phyloP scores from a whole-genome alignment of 2,888 invertebrate species.

The Hyposoter didymator region DNA sequence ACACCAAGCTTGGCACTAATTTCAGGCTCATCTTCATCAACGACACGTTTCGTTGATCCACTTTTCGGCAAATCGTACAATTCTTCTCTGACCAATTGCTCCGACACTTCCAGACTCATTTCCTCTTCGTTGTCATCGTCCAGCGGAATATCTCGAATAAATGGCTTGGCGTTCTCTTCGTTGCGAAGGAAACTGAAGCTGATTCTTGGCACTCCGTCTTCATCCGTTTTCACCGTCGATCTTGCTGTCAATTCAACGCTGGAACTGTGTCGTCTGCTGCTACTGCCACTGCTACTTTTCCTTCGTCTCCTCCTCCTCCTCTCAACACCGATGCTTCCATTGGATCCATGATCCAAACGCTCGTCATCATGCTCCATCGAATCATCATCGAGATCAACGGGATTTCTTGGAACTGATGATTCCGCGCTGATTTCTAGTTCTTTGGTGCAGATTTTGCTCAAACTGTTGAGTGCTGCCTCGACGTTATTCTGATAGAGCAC shows the following conservation, averaged over 20 bases:
- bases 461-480: slow-evolving; percentile 71
- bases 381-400: slow-evolving; percentile 46
- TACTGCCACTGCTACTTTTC: slow-evolving; percentile 30
- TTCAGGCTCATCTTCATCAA: slow-evolving; percentile 1
- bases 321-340: slow-evolving; percentile 43
- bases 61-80: slow-evolving; percentile 68
- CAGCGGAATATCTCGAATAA: slow-evolving; percentile 41
- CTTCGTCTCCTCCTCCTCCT: slow-evolving; percentile 43
- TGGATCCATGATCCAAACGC: slow-evolving; percentile 27
- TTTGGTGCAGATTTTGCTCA: slow-evolving; percentile 65
- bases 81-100: slow-evolving; percentile 39
- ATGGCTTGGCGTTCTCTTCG: slow-evolving; percentile 63
- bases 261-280: slow-evolving; percentile 74
- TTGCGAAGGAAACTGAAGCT: slow-evolving; percentile 79
- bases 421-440: slow-evolving; percentile 60
- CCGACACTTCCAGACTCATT: slow-evolving; percentile 41
- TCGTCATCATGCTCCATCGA: slow-evolving; percentile 29
- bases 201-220: slow-evolving; percentile 79
- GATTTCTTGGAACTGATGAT: slow-evolving; percentile 49
- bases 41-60: slow-evolving; percentile 19
- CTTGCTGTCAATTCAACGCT: slow-evolving; percentile 79
- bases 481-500: slow-evolving; percentile 73
- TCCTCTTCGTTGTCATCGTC: slow-evolving; percentile 37
- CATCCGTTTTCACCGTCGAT: slow-evolving; percentile 75
- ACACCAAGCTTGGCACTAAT: slow-evolving; percentile 22